These are phyloP conservation scores for Rallus crepitans DNA, from an alignment of 2,797 vertebrate genomes.

Conservation along the genomic window DNA sequence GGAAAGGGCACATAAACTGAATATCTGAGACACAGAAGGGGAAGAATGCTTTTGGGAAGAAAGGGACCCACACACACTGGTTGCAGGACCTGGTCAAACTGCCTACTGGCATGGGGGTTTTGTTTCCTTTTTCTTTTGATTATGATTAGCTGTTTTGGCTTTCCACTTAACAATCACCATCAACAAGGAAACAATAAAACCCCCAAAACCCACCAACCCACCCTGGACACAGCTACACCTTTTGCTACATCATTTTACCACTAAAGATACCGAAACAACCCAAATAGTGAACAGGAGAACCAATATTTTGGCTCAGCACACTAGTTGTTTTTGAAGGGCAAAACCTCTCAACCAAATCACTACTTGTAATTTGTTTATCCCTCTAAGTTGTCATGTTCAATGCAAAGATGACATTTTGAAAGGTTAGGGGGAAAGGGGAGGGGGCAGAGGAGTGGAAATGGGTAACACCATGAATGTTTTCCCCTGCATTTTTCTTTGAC, in stretches of 20 bases:
- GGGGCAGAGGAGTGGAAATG: not conserved
- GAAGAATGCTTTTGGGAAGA: conserved; percentile 29
- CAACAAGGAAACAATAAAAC: not conserved
- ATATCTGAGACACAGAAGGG: not conserved
- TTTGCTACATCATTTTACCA: not conserved
- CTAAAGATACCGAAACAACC: not conserved
- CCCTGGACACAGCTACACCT: not conserved
- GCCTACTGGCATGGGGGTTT: not conserved
- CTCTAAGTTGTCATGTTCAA: conserved; percentile 5
- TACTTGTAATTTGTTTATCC: not conserved
- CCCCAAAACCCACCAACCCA: fast-evolving
- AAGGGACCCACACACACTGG: conserved; percentile 25
- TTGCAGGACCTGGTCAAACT: conserved; percentile 18
- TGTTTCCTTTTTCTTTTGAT: conserved; percentile 53
- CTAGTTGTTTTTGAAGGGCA: not conserved
- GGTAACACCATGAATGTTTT: conserved; percentile 5
- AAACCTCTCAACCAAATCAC: not conserved
- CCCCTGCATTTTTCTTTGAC: conserved; percentile 20
- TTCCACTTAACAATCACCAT: not conserved
- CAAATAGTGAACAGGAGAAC: not conserved
- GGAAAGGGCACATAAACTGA: not conserved
- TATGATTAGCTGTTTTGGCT: conserved; percentile 19
- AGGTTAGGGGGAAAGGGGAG: not conserved
- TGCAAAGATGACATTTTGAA: conserved; percentile 14
- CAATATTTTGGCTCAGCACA: not conserved